phyloP scores from a whole-genome alignment of 2,888 invertebrate genomes.

The Drosophila silvestris region DNA sequence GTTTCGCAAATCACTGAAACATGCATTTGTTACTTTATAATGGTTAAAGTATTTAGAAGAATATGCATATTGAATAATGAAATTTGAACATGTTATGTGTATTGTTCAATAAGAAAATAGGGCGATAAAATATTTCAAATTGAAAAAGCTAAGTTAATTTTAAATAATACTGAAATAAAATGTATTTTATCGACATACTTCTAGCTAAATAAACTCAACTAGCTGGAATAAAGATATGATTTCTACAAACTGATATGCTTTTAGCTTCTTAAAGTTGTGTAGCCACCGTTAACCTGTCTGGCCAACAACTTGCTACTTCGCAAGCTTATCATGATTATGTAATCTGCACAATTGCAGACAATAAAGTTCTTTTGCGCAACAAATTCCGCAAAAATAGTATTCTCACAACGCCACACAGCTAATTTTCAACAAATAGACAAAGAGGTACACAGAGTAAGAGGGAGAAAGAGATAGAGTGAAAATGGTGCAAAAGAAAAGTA shows the following conservation, averaged over 20 bases:
- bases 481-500: slow-evolving; percentile 49
- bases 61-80: slow-evolving; percentile 4
- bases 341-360: slow-evolving; percentile 76
- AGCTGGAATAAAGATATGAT: background rate
- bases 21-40: background rate
- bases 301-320: slow-evolving; percentile 11
- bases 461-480: slow-evolving; percentile 2
- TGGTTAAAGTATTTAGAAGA: background rate
- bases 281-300: slow-evolving; percentile 12
- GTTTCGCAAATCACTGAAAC: slow-evolving; percentile 5
- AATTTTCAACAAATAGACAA: slow-evolving; percentile 55
- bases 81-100: background rate
- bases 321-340: slow-evolving; percentile 57
- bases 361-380: slow-evolving; percentile 67
- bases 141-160: background rate
- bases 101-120: background rate
- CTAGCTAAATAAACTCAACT: no score
- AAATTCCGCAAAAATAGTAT: slow-evolving; percentile 61
- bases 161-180: background rate
- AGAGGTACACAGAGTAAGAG: background rate
- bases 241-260: background rate
- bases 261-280: background rate
- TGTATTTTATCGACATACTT: background rate
- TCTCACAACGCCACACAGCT: slow-evolving; percentile 73
- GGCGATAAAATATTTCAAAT: background rate